Percentiles rank a stretch among this genome's conserved stretches.
These are phyloP conservation scores for Mus spicilegus DNA, from an alignment of 2,113 vertebrate species.

Conservation along the genomic window DNA sequence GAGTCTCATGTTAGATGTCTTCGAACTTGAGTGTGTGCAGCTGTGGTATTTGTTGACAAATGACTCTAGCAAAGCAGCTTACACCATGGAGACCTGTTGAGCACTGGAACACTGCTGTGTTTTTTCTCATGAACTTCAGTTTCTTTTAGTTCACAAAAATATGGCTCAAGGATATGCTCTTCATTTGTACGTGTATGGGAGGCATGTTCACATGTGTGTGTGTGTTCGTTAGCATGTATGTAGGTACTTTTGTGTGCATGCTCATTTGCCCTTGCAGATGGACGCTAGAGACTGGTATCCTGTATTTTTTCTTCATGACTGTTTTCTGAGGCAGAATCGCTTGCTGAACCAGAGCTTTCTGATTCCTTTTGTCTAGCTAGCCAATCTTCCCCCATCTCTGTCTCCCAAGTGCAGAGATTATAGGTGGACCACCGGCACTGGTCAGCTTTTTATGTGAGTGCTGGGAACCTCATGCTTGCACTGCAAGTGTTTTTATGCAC, in stretches of 20 bases:
- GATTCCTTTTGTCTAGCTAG: background rate
- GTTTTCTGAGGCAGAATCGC: background rate
- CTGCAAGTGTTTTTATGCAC: too few species aligned
- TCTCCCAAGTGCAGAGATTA: background rate
- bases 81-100: background rate
- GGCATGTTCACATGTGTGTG: background rate
- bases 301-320: background rate
- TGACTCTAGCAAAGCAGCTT: background rate
- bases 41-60: background rate
- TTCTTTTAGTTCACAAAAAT: slow-evolving; percentile 53
- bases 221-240: background rate
- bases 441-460: background rate
- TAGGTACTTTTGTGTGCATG: background rate
- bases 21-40: background rate
- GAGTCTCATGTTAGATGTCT: background rate
- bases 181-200: background rate
- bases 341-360: background rate
- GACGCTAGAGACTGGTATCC: background rate
- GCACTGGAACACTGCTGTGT: background rate
- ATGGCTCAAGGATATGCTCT: slow-evolving; percentile 2
- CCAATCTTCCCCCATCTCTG: background rate
- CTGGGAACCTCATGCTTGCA: background rate
- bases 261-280: background rate
- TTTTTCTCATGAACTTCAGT: slow-evolving; percentile 39
- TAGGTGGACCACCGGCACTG: background rate